These are phyloP conservation scores for Anguilla marmorata DNA, from an alignment of 2,797 vertebrate species.

Conservation along the genomic window DNA sequence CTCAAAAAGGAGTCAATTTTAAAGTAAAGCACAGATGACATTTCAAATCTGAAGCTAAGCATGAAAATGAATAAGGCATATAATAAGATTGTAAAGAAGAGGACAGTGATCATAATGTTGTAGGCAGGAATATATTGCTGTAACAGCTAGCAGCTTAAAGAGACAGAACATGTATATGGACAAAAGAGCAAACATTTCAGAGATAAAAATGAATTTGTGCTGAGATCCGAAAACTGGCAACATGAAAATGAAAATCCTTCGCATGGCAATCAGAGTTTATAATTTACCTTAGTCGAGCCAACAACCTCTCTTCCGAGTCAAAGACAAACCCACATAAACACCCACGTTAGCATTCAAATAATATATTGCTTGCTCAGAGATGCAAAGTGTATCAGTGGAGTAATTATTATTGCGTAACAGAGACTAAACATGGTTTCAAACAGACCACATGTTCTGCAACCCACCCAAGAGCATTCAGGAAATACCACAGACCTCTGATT, in stretches of 20 bases:
- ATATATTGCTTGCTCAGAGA: constrained; percentile 1
- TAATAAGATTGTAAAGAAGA: constrained; percentile 1
- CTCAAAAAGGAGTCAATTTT: neutral
- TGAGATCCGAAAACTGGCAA: neutral
- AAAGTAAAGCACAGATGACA: neutral
- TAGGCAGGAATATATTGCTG: neutral
- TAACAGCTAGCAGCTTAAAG: neutral
- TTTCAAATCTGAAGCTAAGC: neutral
- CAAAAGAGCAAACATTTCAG: neutral
- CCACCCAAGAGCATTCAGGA: neutral
- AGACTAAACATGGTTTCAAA: neutral
- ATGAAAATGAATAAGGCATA: neutral
- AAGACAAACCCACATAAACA: constrained; percentile 21
- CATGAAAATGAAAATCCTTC: constrained; percentile 4
- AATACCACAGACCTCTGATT: neutral
- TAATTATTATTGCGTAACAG: constrained; percentile 19
- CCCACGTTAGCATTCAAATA: neutral
- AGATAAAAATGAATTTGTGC: constrained; percentile 4
- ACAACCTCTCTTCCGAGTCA: neutral
- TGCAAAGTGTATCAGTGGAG: constrained; percentile 6
- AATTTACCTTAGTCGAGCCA: neutral
- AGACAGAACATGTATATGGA: neutral
- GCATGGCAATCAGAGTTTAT: neutral
- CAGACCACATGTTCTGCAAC: neutral
- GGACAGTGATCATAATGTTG: neutral